A percentile compares a stretch with the other conserved stretches of the same genome.
These are phyloP conservation scores for Astropecten irregularis DNA, from an alignment of 53 echinoderm and acorn worm genomes.

Conservation along the genomic window DNA sequence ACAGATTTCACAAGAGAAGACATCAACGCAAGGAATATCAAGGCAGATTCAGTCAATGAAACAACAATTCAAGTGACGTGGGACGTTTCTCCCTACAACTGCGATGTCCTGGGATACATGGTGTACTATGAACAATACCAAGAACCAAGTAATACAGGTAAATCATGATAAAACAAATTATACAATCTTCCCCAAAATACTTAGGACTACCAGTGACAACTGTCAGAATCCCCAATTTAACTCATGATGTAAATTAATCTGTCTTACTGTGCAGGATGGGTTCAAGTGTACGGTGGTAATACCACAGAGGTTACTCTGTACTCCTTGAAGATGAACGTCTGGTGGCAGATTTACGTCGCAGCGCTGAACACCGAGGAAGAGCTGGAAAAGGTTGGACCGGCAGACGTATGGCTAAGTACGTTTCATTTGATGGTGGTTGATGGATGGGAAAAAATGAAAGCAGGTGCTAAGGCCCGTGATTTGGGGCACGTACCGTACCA, in stretches of 20 bases:
- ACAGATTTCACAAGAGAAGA: conserved; percentile 60
- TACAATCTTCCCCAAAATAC: too few relatives aligned
- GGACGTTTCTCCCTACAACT: conserved; percentile 72
- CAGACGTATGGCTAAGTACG: neutral
- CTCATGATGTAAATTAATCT: neutral
- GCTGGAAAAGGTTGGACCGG: neutral
- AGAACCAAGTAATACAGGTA: neutral
- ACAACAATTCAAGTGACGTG: conserved; percentile 62
- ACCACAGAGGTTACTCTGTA: neutral
- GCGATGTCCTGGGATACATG: conserved; percentile 79
- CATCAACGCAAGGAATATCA: conserved; percentile 60
- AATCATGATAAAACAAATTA: too few relatives aligned
- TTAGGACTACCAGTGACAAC: too few relatives aligned
- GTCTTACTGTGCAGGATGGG: neutral
- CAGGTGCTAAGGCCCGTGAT: too few relatives aligned
- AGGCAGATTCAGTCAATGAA: conserved; percentile 47
- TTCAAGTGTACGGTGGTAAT: neutral
- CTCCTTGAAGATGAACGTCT: neutral
- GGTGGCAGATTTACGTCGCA: neutral
- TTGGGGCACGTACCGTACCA: too few relatives aligned
- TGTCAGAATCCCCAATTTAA: too few relatives aligned
- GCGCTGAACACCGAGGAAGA: neutral
- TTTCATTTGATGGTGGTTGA: too few relatives aligned
- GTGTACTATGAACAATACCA: conserved; percentile 54
- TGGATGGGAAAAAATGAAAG: too few relatives aligned